Conservation (phyloP, 1,140 invertebrate genomes). For the Drosophila sp. region DNA sequence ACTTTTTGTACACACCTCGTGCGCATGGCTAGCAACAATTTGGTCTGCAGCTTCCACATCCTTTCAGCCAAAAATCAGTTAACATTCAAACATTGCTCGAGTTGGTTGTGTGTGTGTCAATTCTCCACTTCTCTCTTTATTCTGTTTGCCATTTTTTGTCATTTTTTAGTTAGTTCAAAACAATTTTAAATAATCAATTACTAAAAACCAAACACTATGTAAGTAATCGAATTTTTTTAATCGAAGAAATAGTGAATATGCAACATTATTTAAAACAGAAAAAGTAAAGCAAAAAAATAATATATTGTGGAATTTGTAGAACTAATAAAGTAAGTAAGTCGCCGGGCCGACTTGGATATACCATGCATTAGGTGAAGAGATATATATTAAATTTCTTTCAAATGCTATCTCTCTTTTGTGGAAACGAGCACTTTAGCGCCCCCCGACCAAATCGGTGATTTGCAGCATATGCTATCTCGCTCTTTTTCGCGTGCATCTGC, state of each 20-base stretch:
- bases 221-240: conserved; percentile 2
- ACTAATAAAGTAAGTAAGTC: too few species aligned
- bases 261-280: background rate
- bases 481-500: too few species aligned
- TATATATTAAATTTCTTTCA: too few species aligned
- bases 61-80: conserved; percentile 37
- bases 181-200: conserved; percentile 18
- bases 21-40: conserved; percentile 53
- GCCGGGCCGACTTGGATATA: too few species aligned
- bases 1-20: conserved; percentile 24
- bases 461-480: too few species aligned
- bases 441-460: too few species aligned
- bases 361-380: too few species aligned
- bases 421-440: too few species aligned
- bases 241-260: background rate
- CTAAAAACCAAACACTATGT: background rate
- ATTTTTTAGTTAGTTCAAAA: conserved; percentile 26
- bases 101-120: conserved; percentile 49
- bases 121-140: conserved; percentile 38
- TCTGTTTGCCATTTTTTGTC: conserved; percentile 45
- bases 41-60: conserved; percentile 18
- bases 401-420: too few species aligned
- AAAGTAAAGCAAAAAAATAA: background rate
- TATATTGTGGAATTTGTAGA: too few species aligned
- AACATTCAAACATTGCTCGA: conserved; percentile 41